Conservation (phyloP, 2,797 vertebrate species). For the Hirundo rustica region DNA sequence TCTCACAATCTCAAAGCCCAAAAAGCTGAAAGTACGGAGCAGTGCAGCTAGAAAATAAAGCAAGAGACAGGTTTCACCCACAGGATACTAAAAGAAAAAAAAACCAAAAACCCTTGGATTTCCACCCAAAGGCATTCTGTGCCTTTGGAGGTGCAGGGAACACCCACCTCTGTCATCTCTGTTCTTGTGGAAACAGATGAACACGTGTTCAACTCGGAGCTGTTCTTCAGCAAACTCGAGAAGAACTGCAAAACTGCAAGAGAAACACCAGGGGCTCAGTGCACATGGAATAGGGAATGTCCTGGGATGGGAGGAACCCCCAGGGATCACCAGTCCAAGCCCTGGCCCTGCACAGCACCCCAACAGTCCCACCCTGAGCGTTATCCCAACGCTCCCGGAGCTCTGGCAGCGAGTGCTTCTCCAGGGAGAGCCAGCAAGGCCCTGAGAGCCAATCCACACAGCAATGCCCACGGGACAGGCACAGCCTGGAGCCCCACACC, state of each 20-base stretch:
- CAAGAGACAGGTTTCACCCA: neutral
- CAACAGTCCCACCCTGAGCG: neutral
- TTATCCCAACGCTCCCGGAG: accelerated
- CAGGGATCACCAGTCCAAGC: neutral
- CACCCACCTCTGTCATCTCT: constrained; percentile 91
- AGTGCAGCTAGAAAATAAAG: constrained; percentile 81
- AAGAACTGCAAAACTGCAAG: constrained; percentile 88
- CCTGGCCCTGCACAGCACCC: neutral
- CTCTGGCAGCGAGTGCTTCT: neutral
- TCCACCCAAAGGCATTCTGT: neutral
- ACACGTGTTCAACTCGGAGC: constrained; percentile 89
- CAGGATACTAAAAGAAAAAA: accelerated
- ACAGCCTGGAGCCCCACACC: neutral
- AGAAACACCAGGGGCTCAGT: neutral
- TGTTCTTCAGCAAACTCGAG: constrained; percentile 96
- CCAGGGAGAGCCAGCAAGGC: accelerated
- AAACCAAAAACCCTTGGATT: neutral
- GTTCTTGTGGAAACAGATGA: constrained; percentile 97
- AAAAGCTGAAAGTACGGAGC: constrained; percentile 96
- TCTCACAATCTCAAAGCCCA: constrained; percentile 99
- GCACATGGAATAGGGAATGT: neutral
- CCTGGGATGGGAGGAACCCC: neutral
- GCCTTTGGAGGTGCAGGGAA: accelerated
- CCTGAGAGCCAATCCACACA: neutral
- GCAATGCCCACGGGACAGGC: neutral